Percentiles rank a stretch among this genome's conserved stretches.
Evolutionary conservation across 2,113 vertebrate genomes (phyloP).

Genomic region (Syrmaticus mikado): DNA sequence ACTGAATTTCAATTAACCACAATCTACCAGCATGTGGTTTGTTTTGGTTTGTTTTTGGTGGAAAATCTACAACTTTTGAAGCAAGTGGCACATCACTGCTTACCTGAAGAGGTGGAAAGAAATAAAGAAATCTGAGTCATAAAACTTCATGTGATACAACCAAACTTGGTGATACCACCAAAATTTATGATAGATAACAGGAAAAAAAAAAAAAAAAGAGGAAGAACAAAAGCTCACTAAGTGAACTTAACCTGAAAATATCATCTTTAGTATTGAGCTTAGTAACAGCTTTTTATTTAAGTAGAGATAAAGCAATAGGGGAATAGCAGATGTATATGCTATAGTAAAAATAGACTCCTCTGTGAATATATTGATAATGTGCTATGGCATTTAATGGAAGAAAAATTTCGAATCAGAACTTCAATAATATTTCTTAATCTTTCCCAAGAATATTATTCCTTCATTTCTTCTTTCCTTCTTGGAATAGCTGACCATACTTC

Average conservation of each 20-base stretch:
- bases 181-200: neutral
- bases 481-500: neutral
- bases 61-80: neutral
- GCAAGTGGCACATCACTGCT: accelerated
- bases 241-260: neutral
- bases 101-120: neutral
- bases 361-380: neutral
- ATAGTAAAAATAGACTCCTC: neutral
- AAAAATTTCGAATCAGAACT: neutral
- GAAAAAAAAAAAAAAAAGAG: neutral
- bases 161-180: neutral
- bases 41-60: neutral
- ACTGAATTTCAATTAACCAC: neutral
- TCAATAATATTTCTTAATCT: neutral
- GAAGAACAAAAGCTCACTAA: neutral
- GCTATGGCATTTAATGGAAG: neutral
- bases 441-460: neutral
- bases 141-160: neutral
- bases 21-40: too few relatives aligned
- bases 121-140: neutral
- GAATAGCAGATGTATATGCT: neutral
- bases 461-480: neutral
- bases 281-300: neutral
- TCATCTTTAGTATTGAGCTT: neutral
- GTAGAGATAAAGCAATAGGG: neutral